These are phyloP conservation scores for Tachystola acroxantha DNA, from an alignment of 2,888 invertebrate species.

Conservation along the genomic window DNA sequence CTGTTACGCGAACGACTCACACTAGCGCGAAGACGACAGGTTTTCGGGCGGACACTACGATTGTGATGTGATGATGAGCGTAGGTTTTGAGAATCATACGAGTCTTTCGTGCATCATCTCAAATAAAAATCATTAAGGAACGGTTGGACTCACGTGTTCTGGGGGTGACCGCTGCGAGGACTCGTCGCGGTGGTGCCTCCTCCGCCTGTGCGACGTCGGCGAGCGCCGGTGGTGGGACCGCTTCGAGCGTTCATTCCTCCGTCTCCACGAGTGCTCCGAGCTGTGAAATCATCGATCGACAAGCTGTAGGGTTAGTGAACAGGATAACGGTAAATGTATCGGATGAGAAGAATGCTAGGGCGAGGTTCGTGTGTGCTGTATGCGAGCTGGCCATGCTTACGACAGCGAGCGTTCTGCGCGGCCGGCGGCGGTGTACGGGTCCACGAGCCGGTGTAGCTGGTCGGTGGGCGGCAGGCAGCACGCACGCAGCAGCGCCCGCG, in stretches of 20 bases:
- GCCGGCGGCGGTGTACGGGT: constrained; percentile 50
- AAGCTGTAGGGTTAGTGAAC: constrained; percentile 71
- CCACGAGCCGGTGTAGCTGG: constrained; percentile 49
- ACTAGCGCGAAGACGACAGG: constrained; percentile 33
- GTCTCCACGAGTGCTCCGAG: constrained; percentile 87
- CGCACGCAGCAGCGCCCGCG: constrained; percentile 53
- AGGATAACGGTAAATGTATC: constrained; percentile 35
- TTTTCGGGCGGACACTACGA: constrained; percentile 65
- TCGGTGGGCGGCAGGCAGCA: constrained; percentile 64
- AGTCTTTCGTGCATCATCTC: constrained; percentile 43
- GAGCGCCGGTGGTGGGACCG: constrained; percentile 91
- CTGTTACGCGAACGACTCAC: constrained; percentile 34
- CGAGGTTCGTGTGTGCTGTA: constrained; percentile 51
- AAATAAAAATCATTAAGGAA: constrained; percentile 38
- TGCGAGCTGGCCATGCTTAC: constrained; percentile 49
- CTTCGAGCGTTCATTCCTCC: constrained; percentile 90
- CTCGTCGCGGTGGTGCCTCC: constrained; percentile 78
- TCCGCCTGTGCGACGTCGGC: constrained; percentile 85
- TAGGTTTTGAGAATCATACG: constrained; percentile 44
- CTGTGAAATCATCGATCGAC: constrained; percentile 81
- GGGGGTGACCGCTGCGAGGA: constrained; percentile 68
- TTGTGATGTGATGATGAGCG: constrained; percentile 45
- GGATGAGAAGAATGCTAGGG: constrained; percentile 40
- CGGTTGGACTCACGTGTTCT: constrained; percentile 67
- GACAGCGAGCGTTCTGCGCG: constrained; percentile 51